Evolutionary conservation across 2,113 vertebrate genomes (phyloP).

Genomic region (Pseudois nayaur): DNA sequence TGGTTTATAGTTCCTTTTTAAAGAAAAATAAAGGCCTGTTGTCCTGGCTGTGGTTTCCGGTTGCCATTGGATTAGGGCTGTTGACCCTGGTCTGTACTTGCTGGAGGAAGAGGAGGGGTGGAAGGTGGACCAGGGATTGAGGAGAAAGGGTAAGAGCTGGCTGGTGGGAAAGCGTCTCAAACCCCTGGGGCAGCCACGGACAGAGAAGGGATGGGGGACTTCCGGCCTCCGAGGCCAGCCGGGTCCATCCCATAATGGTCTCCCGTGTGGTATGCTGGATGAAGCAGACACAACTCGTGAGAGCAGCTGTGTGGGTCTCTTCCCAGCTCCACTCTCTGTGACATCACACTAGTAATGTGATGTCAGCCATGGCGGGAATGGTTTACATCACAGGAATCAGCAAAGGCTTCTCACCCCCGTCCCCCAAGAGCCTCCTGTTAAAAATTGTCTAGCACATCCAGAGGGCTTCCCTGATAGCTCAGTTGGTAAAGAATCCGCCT

Average conservation of each 20-base stretch:
- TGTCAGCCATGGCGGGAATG: accelerated
- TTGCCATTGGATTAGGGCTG: neutral
- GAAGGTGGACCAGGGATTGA: neutral
- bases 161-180: neutral
- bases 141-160: neutral
- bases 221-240: neutral
- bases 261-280: accelerated
- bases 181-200: neutral
- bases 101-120: neutral
- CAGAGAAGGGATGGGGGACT: neutral
- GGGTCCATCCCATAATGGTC: accelerated
- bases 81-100: neutral
- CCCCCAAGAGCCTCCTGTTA: neutral
- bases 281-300: neutral
- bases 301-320: neutral
- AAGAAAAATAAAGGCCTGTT: neutral
- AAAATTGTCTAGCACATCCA: neutral
- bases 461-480: neutral
- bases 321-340: neutral
- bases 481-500: neutral
- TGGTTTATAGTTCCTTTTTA: neutral
- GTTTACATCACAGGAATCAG: neutral
- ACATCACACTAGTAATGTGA: accelerated
- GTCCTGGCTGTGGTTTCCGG: neutral
- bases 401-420: neutral